Base-by-base conservation (phyloP, 2,113 vertebrate genomes). In the Ploceus nigricollis region DNA sequence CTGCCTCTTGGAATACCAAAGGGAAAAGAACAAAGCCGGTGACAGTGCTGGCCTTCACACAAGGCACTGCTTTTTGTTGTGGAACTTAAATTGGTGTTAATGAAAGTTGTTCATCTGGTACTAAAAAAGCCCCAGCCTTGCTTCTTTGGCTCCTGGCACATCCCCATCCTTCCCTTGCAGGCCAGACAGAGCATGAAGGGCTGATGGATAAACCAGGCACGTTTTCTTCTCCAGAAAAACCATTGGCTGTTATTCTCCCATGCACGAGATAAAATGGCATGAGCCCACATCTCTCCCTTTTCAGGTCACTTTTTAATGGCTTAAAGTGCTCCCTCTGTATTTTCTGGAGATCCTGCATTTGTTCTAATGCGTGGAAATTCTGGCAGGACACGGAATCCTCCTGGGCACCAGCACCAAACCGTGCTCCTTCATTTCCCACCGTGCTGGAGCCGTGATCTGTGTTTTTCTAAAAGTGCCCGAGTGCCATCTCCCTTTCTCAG, bases 261-360 rank as follows among this genome's bases (percentile, higher is more conserved):
- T 24, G 39, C 50, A 23, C 0, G 0, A 58, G 63, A 42, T 65
- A 45, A 84, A 92, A 51, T 73, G 90, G 70, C 75, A 89, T 0
- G 1, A 63, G 35, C 61, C 61, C 89, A 76, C 57, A 69, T 76
- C 53, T 84, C 6, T 72, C 30, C n/a, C 57, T 80, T 87, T 93
- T 69, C 79, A 58, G 57, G 87, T 93, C 45, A 53, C 53, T 79
- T 75, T 71, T 75, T 51, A 76, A 53, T 56, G 77, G 60, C 89
- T 95, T 66, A 68, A 68, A 5, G 15, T 1, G 3, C 7, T 91
- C 53, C 61, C 21, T 56, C 65, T 56, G 57, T 61, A 11, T 31
- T 56, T 78, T 64, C 65, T 91, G 84, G n/a, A 72, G 93, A 70
- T 64, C 47, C 72, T 91, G 16, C 56, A 24, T 63, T 89, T 94